Conservation (phyloP, 2,797 vertebrate species). For the Enteromius argenteus region DNA sequence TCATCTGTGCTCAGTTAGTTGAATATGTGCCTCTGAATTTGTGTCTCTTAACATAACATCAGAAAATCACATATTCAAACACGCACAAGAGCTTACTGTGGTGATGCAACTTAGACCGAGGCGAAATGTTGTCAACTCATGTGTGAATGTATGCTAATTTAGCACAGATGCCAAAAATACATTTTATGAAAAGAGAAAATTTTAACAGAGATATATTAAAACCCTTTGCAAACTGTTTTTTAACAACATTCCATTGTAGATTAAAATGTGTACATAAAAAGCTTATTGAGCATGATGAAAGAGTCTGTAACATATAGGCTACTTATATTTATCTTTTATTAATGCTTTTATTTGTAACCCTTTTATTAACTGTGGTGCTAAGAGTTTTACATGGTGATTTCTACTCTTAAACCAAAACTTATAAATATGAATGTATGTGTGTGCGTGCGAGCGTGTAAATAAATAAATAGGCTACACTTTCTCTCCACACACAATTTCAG, state of each 20-base stretch:
- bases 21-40: not conserved
- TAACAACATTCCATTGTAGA: not conserved
- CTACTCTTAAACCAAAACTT: not conserved
- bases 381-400: not conserved
- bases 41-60: not conserved
- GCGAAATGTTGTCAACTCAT: conserved; percentile 47
- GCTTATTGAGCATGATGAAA: not conserved
- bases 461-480: not conserved
- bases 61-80: not conserved
- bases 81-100: conserved; percentile 19
- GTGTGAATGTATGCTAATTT: conserved; percentile 46
- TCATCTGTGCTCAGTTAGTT: not conserved
- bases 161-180: conserved; percentile 34
- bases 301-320: not conserved
- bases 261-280: not conserved
- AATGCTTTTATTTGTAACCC: not conserved
- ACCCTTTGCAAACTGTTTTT: not conserved
- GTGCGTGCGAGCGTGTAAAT: not conserved
- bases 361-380: not conserved
- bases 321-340: not conserved
- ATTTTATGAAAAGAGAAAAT: not conserved
- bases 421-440: not conserved
- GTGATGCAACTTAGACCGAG: conserved; percentile 48
- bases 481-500: not conserved
- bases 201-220: not conserved